Conservation (phyloP, 2,797 vertebrate genomes). For the Hozukius guyotensis region DNA sequence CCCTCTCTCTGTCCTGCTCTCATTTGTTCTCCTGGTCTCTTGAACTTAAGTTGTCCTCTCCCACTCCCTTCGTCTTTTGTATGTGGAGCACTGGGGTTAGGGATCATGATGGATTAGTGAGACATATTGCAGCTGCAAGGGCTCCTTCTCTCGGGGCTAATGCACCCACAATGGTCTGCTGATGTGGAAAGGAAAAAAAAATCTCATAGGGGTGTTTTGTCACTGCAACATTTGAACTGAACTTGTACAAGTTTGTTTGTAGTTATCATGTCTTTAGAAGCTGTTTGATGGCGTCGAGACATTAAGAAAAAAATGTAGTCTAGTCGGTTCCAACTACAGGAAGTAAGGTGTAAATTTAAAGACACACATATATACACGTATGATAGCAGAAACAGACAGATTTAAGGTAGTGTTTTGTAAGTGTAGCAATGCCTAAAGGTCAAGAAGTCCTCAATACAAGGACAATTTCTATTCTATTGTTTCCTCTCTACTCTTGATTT, state of each 20-base stretch:
- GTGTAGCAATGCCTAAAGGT: slow-evolving; percentile 42
- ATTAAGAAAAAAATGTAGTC: neutral
- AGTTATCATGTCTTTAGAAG: neutral
- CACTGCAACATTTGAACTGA: neutral
- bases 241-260: slow-evolving; percentile 8
- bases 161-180: slow-evolving; percentile 53
- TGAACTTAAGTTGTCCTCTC: slow-evolving; percentile 80
- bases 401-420: slow-evolving; percentile 57
- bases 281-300: neutral
- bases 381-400: slow-evolving; percentile 12
- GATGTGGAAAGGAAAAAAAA: slow-evolving; percentile 46
- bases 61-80: slow-evolving; percentile 77
- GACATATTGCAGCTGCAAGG: slow-evolving; percentile 79
- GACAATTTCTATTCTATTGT: slow-evolving; percentile 45
- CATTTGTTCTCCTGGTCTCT: slow-evolving; percentile 75
- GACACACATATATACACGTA: neutral
- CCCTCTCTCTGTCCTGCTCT: slow-evolving; percentile 61
- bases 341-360: neutral
- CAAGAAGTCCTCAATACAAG: slow-evolving; percentile 62
- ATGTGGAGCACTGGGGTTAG: slow-evolving; percentile 70
- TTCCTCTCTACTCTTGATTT: slow-evolving; percentile 16
- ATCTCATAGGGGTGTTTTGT: slow-evolving; percentile 12
- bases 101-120: slow-evolving; percentile 83
- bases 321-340: neutral
- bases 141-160: slow-evolving; percentile 70